Conservation (phyloP, 2,113 vertebrate species). For the Phocoena sinus region DNA sequence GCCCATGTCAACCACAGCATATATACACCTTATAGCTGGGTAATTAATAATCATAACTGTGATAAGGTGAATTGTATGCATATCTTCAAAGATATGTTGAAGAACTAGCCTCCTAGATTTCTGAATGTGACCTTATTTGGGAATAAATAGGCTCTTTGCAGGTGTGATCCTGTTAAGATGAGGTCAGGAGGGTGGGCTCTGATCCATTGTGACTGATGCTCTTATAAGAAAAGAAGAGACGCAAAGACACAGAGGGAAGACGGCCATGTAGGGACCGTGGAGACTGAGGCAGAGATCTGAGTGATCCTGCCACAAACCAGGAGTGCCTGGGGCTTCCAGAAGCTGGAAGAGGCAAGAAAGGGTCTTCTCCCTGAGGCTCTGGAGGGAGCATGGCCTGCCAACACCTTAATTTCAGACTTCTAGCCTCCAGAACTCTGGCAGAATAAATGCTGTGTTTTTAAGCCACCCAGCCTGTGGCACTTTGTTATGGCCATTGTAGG, state of each 20-base stretch:
- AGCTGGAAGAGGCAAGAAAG: background rate
- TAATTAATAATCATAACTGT: background rate
- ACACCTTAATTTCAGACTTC: background rate
- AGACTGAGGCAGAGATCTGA: background rate
- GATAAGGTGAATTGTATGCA: background rate
- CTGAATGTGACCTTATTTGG: background rate
- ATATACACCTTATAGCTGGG: background rate
- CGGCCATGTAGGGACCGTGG: accelerated
- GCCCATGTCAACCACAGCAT: background rate
- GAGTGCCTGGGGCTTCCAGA: background rate
- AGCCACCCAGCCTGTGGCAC: background rate
- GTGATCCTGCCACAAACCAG: background rate
- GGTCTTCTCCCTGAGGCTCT: background rate
- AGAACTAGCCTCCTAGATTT: background rate
- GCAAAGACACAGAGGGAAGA: background rate
- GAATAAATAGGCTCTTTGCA: slow-evolving; percentile 7
- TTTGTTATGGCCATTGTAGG: background rate
- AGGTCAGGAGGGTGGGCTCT: background rate
- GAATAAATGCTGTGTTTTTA: background rate
- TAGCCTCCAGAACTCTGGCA: background rate
- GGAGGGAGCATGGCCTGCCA: background rate
- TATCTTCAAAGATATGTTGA: background rate
- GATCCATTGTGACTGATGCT: background rate
- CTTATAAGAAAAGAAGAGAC: background rate
- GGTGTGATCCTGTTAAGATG: background rate